phyloP scores from a whole-genome alignment of 2,888 invertebrate species.

The Drosophila setosimentum region DNA sequence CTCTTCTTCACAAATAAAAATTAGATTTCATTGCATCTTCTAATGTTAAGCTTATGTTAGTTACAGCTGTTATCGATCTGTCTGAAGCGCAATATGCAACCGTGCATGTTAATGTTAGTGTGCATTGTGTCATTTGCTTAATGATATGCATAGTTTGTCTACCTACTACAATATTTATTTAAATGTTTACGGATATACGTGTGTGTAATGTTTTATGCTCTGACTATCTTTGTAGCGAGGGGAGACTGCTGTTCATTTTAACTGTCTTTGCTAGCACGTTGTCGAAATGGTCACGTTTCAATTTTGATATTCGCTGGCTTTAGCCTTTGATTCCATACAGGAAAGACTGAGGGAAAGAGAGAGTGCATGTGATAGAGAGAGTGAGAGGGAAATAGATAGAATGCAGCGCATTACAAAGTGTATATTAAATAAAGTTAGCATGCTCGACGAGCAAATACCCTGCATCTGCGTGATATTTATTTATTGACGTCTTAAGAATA shows the following conservation, averaged over 20 bases:
- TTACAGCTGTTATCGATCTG: background rate
- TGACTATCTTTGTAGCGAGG: conserved; percentile 15
- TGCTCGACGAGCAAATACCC: background rate
- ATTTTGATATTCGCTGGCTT: conserved; percentile 29
- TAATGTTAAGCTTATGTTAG: background rate
- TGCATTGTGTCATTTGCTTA: background rate
- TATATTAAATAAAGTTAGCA: background rate
- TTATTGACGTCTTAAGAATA: background rate
- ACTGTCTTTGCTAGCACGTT: conserved; percentile 46
- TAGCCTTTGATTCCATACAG: background rate
- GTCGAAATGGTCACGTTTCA: conserved; percentile 54
- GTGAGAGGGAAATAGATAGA: background rate
- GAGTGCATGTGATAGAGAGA: background rate
- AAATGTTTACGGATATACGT: background rate
- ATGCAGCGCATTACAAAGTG: background rate
- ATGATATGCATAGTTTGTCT: background rate
- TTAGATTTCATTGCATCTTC: background rate
- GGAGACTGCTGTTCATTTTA: conserved; percentile 11
- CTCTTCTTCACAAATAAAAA: background rate
- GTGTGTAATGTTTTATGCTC: conserved; percentile 9
- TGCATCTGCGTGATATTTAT: background rate
- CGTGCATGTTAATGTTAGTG: background rate
- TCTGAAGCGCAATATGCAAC: background rate
- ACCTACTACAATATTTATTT: background rate
- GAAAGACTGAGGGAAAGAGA: background rate